Base-by-base conservation (phyloP, 2,888 invertebrate species). In the Brachypterus glaber region DNA sequence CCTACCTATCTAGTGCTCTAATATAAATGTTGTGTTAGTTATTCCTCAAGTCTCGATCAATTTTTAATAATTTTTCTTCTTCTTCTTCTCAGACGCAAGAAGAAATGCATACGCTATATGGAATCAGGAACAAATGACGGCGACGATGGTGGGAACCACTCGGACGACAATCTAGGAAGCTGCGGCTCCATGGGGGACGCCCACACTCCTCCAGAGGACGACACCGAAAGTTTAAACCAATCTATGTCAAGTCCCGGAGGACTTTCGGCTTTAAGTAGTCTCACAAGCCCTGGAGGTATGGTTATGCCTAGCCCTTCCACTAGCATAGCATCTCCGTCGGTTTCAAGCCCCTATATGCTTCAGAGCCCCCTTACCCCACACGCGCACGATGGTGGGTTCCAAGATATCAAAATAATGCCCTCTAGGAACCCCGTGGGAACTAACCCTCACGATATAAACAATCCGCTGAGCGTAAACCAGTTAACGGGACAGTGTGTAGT, bases 51-150 rank as follows among this genome's bases (percentile, higher is more conserved):
- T n/a, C n/a, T n/a, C n/a, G n/a, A n/a, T n/a, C n/a, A n/a, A n/a
- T n/a, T 21, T 30, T 35, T 37, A 16, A 42, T 35, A 29, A 30
- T 33, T 33, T 30, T 24, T 24, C 11, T 29, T 31, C 21, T 37
- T 29, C 35, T 38, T 40, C 44, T 52, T 74, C 73, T 3, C 74
- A 92, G 91, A 76, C 89, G 92, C 76, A 92, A 92, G 79, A 92
- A 92, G 72, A 92, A 92, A 72, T 92, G 92, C 76, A 87, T 92
- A 62, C 85, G 92, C 54, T 92, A 92, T 73, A 84, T 90, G 83
- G 91, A 90, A 73, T 81, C 84, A 53, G 71, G 72, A 48, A n/a
- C n/a, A n/a, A n/a, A n/a, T n/a, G n/a, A n/a, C n/a, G 80, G 77
- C 57, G 73, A 72, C 48, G 74, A 73, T 51, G 71, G 70, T 49